These are phyloP conservation scores for Anseranas semipalmata DNA, from an alignment of 2,113 vertebrate genomes.

Conservation along the genomic window DNA sequence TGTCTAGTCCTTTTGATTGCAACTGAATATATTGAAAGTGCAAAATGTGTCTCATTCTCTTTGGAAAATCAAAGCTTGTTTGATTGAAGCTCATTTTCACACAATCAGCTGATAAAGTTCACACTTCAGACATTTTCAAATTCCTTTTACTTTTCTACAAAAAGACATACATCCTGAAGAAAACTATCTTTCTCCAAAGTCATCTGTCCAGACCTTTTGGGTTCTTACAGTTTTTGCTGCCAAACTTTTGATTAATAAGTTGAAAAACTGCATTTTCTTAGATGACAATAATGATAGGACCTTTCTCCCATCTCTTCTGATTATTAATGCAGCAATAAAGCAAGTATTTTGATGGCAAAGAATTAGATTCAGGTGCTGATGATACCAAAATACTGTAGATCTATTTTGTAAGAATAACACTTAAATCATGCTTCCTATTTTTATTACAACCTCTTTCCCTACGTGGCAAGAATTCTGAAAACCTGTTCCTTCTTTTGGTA, in stretches of 20 bases:
- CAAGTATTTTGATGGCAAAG: background rate
- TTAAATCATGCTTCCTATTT: background rate
- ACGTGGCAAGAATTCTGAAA: background rate
- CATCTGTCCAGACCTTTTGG: background rate
- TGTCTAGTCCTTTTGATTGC: constrained; percentile 39
- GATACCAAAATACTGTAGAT: background rate
- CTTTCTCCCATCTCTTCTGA: background rate
- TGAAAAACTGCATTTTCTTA: background rate
- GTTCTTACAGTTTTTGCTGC: background rate
- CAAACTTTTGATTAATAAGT: background rate
- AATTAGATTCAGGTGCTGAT: background rate
- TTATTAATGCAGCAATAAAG: background rate
- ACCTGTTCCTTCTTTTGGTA: background rate
- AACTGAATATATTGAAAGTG: constrained; percentile 7
- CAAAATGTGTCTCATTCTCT: background rate
- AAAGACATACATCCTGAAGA: background rate
- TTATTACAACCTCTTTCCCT: background rate
- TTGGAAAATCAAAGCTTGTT: constrained; percentile 28
- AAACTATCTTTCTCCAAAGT: background rate
- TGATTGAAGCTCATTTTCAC: constrained; percentile 60
- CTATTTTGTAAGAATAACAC: background rate
- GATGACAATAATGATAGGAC: background rate
- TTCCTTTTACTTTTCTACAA: background rate
- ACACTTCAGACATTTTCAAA: background rate
- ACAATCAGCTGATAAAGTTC: constrained; percentile 17